Base-by-base conservation (phyloP, 2,888 invertebrate genomes). In the Spodoptera exigua region DNA sequence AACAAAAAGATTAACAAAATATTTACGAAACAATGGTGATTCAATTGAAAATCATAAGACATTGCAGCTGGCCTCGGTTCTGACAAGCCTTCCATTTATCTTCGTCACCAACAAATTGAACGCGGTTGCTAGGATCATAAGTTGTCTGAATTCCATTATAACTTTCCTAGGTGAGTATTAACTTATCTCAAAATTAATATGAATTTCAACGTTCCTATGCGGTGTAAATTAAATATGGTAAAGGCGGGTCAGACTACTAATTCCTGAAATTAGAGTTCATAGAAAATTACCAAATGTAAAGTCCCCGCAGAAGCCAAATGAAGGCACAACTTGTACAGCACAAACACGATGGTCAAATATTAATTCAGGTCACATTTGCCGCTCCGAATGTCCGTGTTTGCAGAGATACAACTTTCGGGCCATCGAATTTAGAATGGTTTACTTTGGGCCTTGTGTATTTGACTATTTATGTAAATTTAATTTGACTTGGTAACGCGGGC, bases 311-410 rank as follows among this genome's bases (percentile, higher is more conserved):
- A 81, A 85, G 81, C 84, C 79, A 88, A 89, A 86, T 87, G 86
- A 88, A 88, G 87, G 87, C 83, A 82, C 85, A 86, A 89, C 81
- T 85, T 79, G 80, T 78, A 74, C 72, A 73, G 81, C 55, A 81
- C 86, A 86, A 89, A 88, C 82, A 85, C 61, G 64, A 82, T 75
- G 85, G 89, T 90, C 91, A 91, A 92, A 92, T 91, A 92, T 92
- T 91, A 91, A 92, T 92, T 92, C 92, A 84, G 91, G 92, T 91
- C 92, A 90, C 91, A 92, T 91, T 91, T 87, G 88, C 83, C 83
- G 82, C 84, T 88, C 82, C 80, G 80, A 88, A 89, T 87, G 87
- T 87, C 87, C 88, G 74, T 89, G 87, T 92, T 92, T 91, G 86
- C 84, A 81, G 86, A 89, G 90, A 91, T 89, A 90, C 89, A 91